Evolutionary conservation across 2,888 invertebrate genomes (phyloP).

Genomic region (Argyresthia albistria): DNA sequence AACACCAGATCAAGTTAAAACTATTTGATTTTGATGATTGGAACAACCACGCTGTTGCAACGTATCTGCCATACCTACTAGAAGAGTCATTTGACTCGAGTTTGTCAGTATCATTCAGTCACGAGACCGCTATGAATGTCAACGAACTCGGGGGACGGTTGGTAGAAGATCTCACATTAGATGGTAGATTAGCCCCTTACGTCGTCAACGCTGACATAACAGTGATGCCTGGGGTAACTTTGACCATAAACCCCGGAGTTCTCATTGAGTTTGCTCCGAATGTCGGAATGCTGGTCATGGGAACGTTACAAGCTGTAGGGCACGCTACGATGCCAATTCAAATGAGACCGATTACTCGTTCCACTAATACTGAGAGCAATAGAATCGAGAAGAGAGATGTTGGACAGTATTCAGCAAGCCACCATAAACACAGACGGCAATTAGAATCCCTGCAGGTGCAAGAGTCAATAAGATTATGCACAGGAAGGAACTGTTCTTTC

Average conservation of each 20-base stretch:
- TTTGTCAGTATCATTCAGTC: conserved; percentile 78
- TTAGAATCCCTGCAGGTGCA: conserved; percentile 68
- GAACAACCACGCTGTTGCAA: conserved; percentile 97
- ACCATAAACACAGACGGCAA: conserved; percentile 59
- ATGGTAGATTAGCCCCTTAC: conserved; percentile 79
- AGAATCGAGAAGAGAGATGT: conserved; percentile 50
- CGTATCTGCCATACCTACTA: conserved; percentile 89
- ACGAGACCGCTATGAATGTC: conserved; percentile 69
- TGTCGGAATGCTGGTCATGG: conserved; percentile 95
- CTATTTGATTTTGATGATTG: conserved; percentile 99
- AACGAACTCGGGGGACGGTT: conserved; percentile 85
- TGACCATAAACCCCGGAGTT: conserved; percentile 91
- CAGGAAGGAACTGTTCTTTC: conserved; percentile 78
- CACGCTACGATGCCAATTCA: conserved; percentile 81
- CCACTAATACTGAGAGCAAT: conserved; percentile 41
- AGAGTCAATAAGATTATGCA: conserved; percentile 84
- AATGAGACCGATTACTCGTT: conserved; percentile 76
- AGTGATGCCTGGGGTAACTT: conserved; percentile 92
- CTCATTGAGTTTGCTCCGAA: conserved; percentile 95
- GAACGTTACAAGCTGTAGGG: conserved; percentile 89
- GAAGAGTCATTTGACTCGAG: conserved; percentile 84
- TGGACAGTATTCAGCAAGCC: conserved; percentile 35
- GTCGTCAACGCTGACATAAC: conserved; percentile 91
- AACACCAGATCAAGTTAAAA: conserved; percentile 80
- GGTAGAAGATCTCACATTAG: conserved; percentile 76